Evolutionary conservation across 2,888 invertebrate species (phyloP).

Genomic region (Trimorus sp.): DNA sequence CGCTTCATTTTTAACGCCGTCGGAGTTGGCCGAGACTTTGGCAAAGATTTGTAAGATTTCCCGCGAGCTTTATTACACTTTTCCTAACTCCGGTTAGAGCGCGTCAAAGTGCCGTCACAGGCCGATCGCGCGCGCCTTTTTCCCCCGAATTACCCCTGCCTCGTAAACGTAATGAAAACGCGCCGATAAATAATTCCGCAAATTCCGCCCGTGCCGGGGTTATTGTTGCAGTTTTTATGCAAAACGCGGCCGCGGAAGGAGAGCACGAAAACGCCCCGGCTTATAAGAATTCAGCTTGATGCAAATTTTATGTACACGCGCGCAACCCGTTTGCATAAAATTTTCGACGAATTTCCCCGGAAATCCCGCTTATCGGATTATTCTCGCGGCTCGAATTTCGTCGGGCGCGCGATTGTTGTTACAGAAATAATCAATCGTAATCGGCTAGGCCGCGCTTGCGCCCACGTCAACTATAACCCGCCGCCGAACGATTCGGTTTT

Average conservation of each 20-base stretch:
- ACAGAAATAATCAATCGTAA: conserved; percentile 30
- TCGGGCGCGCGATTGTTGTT: neutral
- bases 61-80: conserved; percentile 45
- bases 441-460: neutral
- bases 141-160: too few relatives aligned
- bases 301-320: conserved; percentile 48
- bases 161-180: conserved; percentile 13
- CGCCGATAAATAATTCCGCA: conserved; percentile 22
- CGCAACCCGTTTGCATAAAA: conserved; percentile 43
- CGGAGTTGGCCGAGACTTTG: neutral
- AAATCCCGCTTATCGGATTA: conserved; percentile 32
- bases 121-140: neutral
- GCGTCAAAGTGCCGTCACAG: conserved; percentile 37
- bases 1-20: neutral
- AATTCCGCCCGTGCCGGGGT: neutral
- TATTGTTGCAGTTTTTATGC: conserved; percentile 20
- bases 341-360: conserved; percentile 25
- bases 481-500: conserved; percentile 40
- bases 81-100: conserved; percentile 47
- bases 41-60: conserved; percentile 46
- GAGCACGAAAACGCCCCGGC: conserved; percentile 9
- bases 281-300: conserved; percentile 24
- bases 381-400: conserved; percentile 1
- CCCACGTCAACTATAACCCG: conserved; percentile 54
- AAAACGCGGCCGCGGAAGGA: neutral